phyloP scores from a whole-genome alignment of 2,888 invertebrate species.

The Galerucella nymphaeae region DNA sequence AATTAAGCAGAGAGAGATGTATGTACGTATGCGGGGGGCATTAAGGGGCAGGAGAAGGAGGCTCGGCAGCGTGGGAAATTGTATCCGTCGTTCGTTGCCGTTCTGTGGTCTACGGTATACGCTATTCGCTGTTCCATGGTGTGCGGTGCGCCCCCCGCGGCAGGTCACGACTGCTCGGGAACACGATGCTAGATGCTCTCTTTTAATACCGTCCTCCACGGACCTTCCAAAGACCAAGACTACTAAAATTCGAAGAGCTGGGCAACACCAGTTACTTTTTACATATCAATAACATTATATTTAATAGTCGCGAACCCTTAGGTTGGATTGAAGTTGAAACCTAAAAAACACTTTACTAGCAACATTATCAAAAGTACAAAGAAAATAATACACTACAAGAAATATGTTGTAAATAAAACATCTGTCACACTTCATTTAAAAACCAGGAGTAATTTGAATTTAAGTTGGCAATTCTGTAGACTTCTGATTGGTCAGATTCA shows the following conservation, averaged over 20 bases:
- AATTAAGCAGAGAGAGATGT: slow-evolving; percentile 47
- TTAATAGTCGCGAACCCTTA: background rate
- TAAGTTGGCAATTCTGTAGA: no score
- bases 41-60: slow-evolving; percentile 40
- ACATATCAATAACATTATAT: background rate
- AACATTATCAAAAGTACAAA: no score
- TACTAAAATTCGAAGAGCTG: slow-evolving; percentile 17
- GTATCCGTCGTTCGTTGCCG: slow-evolving; percentile 39
- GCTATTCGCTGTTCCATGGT: slow-evolving; percentile 30
- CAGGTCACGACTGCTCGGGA: slow-evolving; percentile 64
- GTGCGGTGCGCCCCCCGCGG: slow-evolving; percentile 55
- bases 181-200: slow-evolving; percentile 63
- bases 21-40: slow-evolving; percentile 46
- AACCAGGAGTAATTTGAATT: no score
- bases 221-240: slow-evolving; percentile 23
- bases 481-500: no score
- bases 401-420: no score
- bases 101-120: slow-evolving; percentile 31
- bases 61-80: slow-evolving; percentile 48
- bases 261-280: slow-evolving; percentile 6
- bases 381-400: no score
- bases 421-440: no score
- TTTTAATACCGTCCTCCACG: slow-evolving; percentile 59
- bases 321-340: no score
- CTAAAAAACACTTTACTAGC: no score